phyloP scores from a whole-genome alignment of 1,140 invertebrate species.

The Drosophila takahashii region DNA sequence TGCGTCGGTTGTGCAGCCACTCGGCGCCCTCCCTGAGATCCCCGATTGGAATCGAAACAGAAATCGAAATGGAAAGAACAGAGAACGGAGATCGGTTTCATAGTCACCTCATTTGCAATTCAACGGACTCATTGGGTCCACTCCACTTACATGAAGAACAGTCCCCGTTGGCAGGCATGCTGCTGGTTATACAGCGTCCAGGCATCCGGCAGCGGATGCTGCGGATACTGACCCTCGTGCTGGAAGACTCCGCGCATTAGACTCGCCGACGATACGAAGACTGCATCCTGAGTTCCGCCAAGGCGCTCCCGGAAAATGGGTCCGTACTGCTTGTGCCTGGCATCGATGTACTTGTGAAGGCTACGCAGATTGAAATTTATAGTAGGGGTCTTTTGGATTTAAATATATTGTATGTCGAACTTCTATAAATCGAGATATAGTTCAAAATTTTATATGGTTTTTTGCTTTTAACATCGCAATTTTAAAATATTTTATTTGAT shows the following conservation, averaged over 20 bases:
- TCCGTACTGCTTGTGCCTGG: slow-evolving; percentile 89
- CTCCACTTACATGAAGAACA: slow-evolving; percentile 93
- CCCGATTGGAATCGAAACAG: slow-evolving; percentile 22
- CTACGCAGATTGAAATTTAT: slow-evolving; percentile 37
- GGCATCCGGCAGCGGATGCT: slow-evolving; percentile 92
- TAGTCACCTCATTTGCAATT: slow-evolving; percentile 61
- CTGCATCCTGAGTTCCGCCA: slow-evolving; percentile 86
- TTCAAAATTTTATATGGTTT: background rate
- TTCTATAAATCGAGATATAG: background rate
- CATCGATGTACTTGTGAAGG: slow-evolving; percentile 91
- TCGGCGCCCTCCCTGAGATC: slow-evolving; percentile 89
- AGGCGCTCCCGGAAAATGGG: slow-evolving; percentile 90
- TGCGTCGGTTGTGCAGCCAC: slow-evolving; percentile 89
- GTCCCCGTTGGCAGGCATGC: slow-evolving; percentile 89
- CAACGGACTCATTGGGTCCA: slow-evolving; percentile 46
- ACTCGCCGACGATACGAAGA: slow-evolving; percentile 88
- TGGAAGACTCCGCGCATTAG: slow-evolving; percentile 90
- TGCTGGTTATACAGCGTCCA: slow-evolving; percentile 92
- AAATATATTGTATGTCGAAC: background rate
- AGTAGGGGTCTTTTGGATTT: background rate
- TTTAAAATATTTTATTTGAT: background rate
- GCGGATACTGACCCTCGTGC: slow-evolving; percentile 91
- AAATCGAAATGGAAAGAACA: too few species aligned
- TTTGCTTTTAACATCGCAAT: background rate
- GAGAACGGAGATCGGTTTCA: slow-evolving; percentile 27